phyloP scores from a whole-genome alignment of 2,888 invertebrate genomes.

The Standfussiana lucernea region DNA sequence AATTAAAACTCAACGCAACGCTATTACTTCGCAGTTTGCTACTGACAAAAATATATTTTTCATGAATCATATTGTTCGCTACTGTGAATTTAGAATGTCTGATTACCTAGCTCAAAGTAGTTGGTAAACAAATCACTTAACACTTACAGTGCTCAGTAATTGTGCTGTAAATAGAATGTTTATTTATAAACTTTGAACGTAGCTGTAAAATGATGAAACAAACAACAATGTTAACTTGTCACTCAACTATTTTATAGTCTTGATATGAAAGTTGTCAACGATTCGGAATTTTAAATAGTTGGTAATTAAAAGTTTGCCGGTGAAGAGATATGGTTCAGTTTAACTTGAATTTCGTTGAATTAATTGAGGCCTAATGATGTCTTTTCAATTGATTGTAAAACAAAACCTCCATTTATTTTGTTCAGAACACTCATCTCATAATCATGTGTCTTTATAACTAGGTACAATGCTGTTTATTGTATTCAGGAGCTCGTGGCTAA shows the following conservation, averaged over 20 bases:
- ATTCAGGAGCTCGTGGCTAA: no score
- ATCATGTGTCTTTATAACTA: no score
- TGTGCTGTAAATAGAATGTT: slow-evolving; percentile 38
- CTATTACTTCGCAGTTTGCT: neutral
- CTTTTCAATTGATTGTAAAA: no score
- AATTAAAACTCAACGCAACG: neutral
- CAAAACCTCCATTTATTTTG: no score
- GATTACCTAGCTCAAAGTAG: neutral
- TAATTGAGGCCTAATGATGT: no score
- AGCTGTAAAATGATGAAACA: slow-evolving; percentile 26
- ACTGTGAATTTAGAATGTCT: slow-evolving; percentile 47
- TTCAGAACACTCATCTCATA: no score
- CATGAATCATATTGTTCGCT: slow-evolving; percentile 23
- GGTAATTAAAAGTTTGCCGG: neutral
- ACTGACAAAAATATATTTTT: neutral
- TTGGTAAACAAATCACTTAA: slow-evolving; percentile 42
- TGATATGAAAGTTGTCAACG: slow-evolving; percentile 10
- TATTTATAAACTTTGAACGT: slow-evolving; percentile 45
- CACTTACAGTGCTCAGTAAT: slow-evolving; percentile 26
- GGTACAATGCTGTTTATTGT: no score
- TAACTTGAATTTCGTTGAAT: no score
- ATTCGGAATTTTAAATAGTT: neutral
- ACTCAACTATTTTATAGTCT: slow-evolving; percentile 21
- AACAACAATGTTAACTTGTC: slow-evolving; percentile 19
- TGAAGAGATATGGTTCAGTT: neutral